These are phyloP conservation scores for Pollenia griseotomentosa DNA, from an alignment of 2,888 invertebrate species.

Conservation along the genomic window DNA sequence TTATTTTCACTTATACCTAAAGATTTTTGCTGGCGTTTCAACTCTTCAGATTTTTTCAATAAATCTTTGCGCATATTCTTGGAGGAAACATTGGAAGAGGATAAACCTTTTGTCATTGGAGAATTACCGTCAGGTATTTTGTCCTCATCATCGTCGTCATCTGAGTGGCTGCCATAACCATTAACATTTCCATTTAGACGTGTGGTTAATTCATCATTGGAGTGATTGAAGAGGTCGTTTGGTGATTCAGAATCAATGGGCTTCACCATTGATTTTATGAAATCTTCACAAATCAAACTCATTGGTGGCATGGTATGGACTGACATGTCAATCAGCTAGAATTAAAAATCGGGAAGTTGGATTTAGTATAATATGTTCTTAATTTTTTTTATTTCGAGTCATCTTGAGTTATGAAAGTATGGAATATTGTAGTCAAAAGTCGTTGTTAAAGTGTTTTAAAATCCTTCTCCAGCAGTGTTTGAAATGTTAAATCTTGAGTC, in stretches of 20 bases:
- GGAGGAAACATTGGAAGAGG: neutral
- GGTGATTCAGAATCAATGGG: conserved; percentile 70
- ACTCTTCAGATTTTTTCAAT: conserved; percentile 73
- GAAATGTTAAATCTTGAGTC: conserved; percentile 3
- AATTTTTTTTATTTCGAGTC: neutral
- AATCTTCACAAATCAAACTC: conserved; percentile 81
- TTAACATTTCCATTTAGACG: conserved; percentile 63
- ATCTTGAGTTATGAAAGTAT: no score
- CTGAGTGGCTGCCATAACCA: conserved; percentile 64
- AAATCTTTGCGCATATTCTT: conserved; percentile 76
- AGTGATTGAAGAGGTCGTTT: neutral
- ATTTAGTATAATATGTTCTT: neutral
- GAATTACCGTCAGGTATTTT: conserved; percentile 14
- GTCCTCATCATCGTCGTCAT: conserved; percentile 71
- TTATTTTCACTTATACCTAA: conserved; percentile 24
- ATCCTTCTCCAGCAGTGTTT: neutral
- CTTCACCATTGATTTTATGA: conserved; percentile 80
- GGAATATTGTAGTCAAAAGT: no score
- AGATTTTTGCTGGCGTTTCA: conserved; percentile 57
- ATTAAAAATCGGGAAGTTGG: conserved; percentile 19
- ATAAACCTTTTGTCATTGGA: conserved; percentile 44
- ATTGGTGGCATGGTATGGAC: conserved; percentile 83
- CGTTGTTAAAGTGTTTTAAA: no score
- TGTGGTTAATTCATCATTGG: conserved; percentile 43
- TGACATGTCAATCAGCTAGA: conserved; percentile 82